Percentiles rank a stretch among this genome's conserved stretches.
Conservation (phyloP, 2,113 vertebrate genomes). For the Tyto alba region DNA sequence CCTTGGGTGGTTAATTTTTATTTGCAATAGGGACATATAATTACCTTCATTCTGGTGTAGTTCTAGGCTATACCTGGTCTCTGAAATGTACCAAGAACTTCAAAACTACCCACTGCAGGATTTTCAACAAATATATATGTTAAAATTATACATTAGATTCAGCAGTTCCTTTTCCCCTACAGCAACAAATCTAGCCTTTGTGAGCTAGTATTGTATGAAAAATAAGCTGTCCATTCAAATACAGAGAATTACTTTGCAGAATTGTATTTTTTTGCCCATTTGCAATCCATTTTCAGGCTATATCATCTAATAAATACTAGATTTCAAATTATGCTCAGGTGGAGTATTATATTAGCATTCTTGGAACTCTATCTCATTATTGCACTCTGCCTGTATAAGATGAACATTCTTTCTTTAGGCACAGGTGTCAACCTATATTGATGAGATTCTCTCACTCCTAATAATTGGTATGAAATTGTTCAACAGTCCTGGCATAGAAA, state of each 20-base stretch:
- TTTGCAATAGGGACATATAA: background rate
- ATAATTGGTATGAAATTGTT: background rate
- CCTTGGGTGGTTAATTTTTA: slow-evolving; percentile 21
- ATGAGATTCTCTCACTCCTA: background rate
- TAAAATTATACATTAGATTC: background rate
- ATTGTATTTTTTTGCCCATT: background rate
- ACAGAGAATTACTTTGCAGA: background rate
- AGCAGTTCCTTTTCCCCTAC: background rate
- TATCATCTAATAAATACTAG: background rate
- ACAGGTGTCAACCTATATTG: background rate
- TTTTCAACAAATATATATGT: background rate
- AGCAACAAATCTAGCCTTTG: background rate
- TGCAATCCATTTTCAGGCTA: background rate
- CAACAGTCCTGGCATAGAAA: background rate
- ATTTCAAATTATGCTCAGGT: background rate
- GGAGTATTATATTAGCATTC: background rate
- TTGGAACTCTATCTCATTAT: background rate
- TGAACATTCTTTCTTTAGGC: background rate
- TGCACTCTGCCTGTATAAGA: background rate
- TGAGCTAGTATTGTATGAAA: background rate
- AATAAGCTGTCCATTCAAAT: background rate
- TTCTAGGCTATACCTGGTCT: background rate
- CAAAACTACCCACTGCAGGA: background rate
- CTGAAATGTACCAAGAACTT: background rate
- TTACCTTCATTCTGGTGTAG: background rate